Percentiles rank a stretch among this genome's conserved stretches.
These are phyloP conservation scores for Coptodon rendalli DNA, from an alignment of 2,113 vertebrate species.

Conservation along the genomic window DNA sequence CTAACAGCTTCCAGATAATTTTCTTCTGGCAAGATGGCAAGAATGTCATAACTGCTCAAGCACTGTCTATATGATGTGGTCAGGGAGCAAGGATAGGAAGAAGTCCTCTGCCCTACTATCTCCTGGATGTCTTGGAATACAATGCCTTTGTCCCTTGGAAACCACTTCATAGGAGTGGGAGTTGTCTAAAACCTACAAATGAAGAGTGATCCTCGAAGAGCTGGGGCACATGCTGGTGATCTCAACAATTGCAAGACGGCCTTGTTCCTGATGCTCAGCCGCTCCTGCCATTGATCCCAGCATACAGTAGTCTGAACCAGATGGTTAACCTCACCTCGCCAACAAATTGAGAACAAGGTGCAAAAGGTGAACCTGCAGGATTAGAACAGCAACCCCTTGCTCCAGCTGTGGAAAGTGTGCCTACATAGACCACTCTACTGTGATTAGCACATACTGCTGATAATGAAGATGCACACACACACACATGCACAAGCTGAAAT, in stretches of 20 bases:
- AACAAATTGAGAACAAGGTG: background rate
- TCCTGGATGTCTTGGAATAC: background rate
- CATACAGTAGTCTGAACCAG: background rate
- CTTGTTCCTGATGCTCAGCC: background rate
- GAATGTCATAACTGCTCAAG: background rate
- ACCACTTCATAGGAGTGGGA: background rate
- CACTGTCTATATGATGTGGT: background rate
- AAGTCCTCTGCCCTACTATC: background rate
- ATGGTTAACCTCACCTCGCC: fast-evolving
- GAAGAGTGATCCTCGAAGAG: background rate
- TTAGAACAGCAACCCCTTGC: background rate
- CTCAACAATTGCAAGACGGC: fast-evolving
- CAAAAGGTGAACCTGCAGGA: fast-evolving
- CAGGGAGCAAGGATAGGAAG: background rate
- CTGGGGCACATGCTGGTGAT: background rate
- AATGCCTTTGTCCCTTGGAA: background rate
- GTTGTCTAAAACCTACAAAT: background rate
- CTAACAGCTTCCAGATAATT: background rate
- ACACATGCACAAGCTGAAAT: background rate
- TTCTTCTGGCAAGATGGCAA: background rate
- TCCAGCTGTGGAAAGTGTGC: background rate
- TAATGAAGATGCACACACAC: background rate
- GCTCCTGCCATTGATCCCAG: fast-evolving
- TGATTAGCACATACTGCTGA: fast-evolving
- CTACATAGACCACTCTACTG: background rate